These are phyloP conservation scores for Centropristis striata DNA, from an alignment of 2,113 vertebrate species.

Conservation along the genomic window DNA sequence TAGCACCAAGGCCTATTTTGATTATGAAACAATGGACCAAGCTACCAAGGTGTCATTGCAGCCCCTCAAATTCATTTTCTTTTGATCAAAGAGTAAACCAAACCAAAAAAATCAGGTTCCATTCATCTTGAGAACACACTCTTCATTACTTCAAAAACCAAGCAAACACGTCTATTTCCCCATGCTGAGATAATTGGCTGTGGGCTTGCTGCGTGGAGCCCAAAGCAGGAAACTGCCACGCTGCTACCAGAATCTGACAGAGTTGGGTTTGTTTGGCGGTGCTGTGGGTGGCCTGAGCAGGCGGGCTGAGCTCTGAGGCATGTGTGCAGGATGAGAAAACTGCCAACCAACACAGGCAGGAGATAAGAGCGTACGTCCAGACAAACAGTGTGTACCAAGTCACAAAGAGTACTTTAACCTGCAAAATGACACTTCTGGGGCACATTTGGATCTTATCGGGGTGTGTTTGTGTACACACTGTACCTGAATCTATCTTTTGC, in stretches of 20 bases:
- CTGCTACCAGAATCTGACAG: constrained; percentile 55
- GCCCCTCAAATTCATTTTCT: neutral
- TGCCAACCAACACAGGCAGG: constrained; percentile 47
- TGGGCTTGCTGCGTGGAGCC: constrained; percentile 33
- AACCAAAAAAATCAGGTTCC: neutral
- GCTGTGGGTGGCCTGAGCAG: constrained; percentile 71
- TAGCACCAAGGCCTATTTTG: neutral
- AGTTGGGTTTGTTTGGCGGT: constrained; percentile 53
- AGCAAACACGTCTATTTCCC: constrained; percentile 28
- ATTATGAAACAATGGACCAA: neutral
- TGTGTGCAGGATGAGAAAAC: constrained; percentile 20
- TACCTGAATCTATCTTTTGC: neutral
- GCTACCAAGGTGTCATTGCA: neutral
- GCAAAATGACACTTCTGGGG: neutral
- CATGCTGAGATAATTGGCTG: constrained; percentile 66
- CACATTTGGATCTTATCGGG: neutral
- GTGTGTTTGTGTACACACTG: neutral
- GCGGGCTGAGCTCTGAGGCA: constrained; percentile 15
- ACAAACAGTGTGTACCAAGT: constrained; percentile 12
- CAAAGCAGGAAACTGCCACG: constrained; percentile 48
- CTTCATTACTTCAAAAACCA: constrained; percentile 24
- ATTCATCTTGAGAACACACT: neutral
- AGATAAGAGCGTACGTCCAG: constrained; percentile 46
- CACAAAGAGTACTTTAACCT: neutral
- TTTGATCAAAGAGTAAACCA: neutral